These are phyloP conservation scores for Geopemphigus sp. DNA, from an alignment of 1,140 invertebrate genomes.

Conservation along the genomic window DNA sequence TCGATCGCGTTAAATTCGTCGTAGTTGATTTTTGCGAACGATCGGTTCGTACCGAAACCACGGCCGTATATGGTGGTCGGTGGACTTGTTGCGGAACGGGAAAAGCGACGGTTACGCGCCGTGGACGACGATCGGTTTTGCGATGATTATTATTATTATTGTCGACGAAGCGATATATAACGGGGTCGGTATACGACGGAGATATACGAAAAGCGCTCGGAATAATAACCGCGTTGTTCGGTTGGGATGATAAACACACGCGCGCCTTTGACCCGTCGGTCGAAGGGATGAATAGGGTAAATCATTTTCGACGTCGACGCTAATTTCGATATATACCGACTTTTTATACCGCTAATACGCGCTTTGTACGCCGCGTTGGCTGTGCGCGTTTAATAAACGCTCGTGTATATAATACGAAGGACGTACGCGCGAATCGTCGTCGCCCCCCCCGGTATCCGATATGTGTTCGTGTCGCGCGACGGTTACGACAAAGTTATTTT, in stretches of 20 bases:
- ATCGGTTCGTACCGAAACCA: no score
- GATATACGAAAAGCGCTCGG: background rate
- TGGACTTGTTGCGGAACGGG: no score
- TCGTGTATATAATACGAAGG: background rate
- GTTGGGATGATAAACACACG: no score
- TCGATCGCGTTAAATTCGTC: no score
- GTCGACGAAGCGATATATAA: constrained; percentile 14
- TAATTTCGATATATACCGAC: background rate
- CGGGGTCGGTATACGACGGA: background rate
- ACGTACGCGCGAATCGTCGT: no score
- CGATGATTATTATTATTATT: constrained; percentile 19
- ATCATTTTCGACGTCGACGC: background rate
- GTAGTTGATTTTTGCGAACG: no score
- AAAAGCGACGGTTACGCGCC: background rate
- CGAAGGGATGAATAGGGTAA: background rate
- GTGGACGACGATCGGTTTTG: background rate
- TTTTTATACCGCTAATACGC: background rate
- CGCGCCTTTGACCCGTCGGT: background rate
- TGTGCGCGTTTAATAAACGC: background rate
- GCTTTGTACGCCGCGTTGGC: background rate
- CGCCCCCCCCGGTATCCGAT: no score
- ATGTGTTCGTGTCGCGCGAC: no score
- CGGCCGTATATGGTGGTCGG: no score
- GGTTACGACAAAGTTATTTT: no score
- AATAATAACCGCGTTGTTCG: background rate